These are phyloP conservation scores for Diadema setosum DNA, from an alignment of 35 echinoderm and acorn worm genomes.

Conservation along the genomic window DNA sequence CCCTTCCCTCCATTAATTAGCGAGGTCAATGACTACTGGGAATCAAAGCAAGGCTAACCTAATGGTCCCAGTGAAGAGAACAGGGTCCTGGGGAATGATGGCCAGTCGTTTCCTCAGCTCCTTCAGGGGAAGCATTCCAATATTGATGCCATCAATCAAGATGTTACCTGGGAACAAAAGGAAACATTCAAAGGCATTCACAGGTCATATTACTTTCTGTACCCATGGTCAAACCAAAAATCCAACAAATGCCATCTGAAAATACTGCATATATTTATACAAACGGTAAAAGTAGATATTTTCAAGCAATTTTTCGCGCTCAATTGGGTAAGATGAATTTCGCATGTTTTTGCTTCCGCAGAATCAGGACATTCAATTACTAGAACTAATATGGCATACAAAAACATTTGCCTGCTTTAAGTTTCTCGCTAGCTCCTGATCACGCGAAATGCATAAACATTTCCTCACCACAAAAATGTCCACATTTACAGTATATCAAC, in stretches of 20 bases:
- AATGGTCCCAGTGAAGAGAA: conserved; percentile 84
- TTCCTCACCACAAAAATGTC: background rate
- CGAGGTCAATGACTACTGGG: background rate
- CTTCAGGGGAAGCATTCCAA: conserved; percentile 66
- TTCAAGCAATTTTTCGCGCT: too few relatives aligned
- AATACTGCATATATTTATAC: too few relatives aligned
- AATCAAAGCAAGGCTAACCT: conserved; percentile 3
- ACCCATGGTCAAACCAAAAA: background rate
- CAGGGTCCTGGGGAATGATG: conserved; percentile 97
- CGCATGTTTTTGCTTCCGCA: too few relatives aligned
- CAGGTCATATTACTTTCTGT: background rate
- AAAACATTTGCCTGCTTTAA: too few relatives aligned
- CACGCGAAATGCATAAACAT: background rate
- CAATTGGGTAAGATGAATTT: too few relatives aligned
- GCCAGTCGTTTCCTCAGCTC: conserved; percentile 64
- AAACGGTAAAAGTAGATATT: too few relatives aligned
- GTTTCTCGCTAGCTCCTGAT: background rate
- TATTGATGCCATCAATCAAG: conserved; percentile 79
- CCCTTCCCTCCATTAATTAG: background rate
- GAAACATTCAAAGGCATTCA: background rate
- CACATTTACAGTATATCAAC: background rate
- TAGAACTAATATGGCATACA: too few relatives aligned
- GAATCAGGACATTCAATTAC: too few relatives aligned
- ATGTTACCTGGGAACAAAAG: conserved; percentile 55
- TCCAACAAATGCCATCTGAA: background rate